Base-by-base conservation (phyloP, 2,888 invertebrate species). In the Diaprepes abbreviatus region DNA sequence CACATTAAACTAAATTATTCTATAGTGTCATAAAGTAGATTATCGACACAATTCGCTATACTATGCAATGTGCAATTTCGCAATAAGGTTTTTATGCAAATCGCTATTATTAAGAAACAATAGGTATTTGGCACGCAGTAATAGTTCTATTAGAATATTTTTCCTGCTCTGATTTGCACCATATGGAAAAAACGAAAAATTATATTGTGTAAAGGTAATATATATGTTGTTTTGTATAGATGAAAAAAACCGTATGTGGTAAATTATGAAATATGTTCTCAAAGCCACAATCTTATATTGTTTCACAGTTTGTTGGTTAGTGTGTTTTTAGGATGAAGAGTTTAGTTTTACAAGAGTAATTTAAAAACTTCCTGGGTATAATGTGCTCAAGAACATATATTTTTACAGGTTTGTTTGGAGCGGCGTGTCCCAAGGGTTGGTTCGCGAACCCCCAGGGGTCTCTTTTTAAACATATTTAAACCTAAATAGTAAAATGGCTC, bases 21-120 rank as follows among this genome's bases (percentile, higher is more conserved):
- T 28, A 14, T 28, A 28, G 48, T 28, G 14, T 50, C 48, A 28
- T 50, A 50, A 50, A 50, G 28, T 50, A 14, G 48, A 50, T 31
- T 28, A 31, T n/a, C 3, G 45, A 45, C 24, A 21, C 3, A 14
- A 19, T 9, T 21, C 19, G 5, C 12, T 24, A 24, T 45, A 24
- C 24, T 45, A 12, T 45, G 59, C 31, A 43, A 60, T 45, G 12
- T 45, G 59, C 31, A 43, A 60, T 60, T 60, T 60, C 35, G 12
- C 35, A 35, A 48, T 45, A 54, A 35, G 35, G 19, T 55, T 43
- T 60, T 60, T 60, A 60, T 60, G 60, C 50, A 60, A 60, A 60
- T 50, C 10, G 33, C 35, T 60, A 16, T 60, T 60, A 36, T 60
- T 31, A 45, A 35, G 59, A 48, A 60, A 60, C 60, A 60, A 60